phyloP scores from a whole-genome alignment of 2,888 invertebrate genomes.

The Caenorhabditis macrosperma region DNA sequence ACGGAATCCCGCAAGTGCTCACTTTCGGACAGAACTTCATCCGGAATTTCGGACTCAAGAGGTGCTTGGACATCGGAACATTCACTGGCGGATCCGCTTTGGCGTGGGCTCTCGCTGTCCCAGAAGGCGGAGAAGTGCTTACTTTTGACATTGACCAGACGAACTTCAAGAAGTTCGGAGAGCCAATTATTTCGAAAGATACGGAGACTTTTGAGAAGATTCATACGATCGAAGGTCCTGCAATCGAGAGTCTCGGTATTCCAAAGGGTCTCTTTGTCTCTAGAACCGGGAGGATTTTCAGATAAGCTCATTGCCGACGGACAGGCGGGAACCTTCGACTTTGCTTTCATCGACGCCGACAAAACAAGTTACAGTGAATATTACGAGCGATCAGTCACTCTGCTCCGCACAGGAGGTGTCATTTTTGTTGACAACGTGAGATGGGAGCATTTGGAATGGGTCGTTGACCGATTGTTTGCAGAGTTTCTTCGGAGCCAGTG shows the following conservation, averaged over 20 bases:
- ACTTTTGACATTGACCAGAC: slow-evolving; percentile 64
- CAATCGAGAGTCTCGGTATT: slow-evolving; percentile 36
- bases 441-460: not conserved
- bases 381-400: slow-evolving; percentile 80
- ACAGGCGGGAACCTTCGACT: slow-evolving; percentile 72
- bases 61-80: slow-evolving; percentile 70
- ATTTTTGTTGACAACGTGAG: slow-evolving; percentile 81
- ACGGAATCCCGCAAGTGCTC: slow-evolving; percentile 73
- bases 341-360: slow-evolving; percentile 80
- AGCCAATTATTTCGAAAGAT: slow-evolving; percentile 60
- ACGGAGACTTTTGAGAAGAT: slow-evolving; percentile 59
- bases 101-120: slow-evolving; percentile 80
- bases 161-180: slow-evolving; percentile 60
- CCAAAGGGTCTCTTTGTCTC: no score
- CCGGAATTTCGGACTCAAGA: slow-evolving; percentile 63
- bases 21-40: slow-evolving; percentile 73
- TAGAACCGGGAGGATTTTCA: not conserved
- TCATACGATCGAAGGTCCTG: slow-evolving; percentile 54
- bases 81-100: slow-evolving; percentile 81
- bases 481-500: slow-evolving; percentile 38
- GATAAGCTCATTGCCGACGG: slow-evolving; percentile 72
- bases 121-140: slow-evolving; percentile 80
- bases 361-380: slow-evolving; percentile 80
- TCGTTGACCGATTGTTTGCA: slow-evolving; percentile 15
- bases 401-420: slow-evolving; percentile 81